phyloP scores from a whole-genome alignment of 2,888 invertebrate genomes.

The Phymatocera aterrima region DNA sequence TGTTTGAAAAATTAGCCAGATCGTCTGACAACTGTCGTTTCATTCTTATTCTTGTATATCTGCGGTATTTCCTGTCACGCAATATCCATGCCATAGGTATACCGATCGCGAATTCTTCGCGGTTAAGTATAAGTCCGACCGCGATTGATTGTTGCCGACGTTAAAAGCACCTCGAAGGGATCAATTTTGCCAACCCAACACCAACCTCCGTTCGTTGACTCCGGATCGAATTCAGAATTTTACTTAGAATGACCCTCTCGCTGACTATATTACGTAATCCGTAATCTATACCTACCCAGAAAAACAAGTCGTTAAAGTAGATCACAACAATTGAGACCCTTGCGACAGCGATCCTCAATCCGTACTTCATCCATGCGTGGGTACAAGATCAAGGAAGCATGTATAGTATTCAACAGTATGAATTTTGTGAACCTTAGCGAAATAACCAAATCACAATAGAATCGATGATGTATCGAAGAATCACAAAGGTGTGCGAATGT shows the following conservation, averaged over 20 bases:
- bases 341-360: constrained; percentile 23
- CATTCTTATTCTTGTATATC: constrained; percentile 14
- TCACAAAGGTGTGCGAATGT: not conserved
- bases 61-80: constrained; percentile 34
- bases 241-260: constrained; percentile 29
- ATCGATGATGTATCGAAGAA: no score
- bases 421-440: no score
- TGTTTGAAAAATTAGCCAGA: not conserved
- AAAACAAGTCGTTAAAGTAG: constrained; percentile 10
- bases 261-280: constrained; percentile 17
- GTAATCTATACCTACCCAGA: constrained; percentile 30
- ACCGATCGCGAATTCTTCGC: constrained; percentile 28
- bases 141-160: constrained; percentile 19
- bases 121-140: constrained; percentile 17
- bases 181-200: constrained; percentile 41
- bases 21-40: not conserved
- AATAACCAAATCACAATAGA: no score
- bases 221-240: constrained; percentile 41
- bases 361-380: not conserved
- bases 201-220: constrained; percentile 41
- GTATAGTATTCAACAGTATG: no score
- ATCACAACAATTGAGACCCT: constrained; percentile 37
- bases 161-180: constrained; percentile 31
- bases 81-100: no score
- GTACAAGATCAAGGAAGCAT: not conserved